phyloP scores from a whole-genome alignment of 64 coral and sea anemone species.

The Dendronephthya gigantea region DNA sequence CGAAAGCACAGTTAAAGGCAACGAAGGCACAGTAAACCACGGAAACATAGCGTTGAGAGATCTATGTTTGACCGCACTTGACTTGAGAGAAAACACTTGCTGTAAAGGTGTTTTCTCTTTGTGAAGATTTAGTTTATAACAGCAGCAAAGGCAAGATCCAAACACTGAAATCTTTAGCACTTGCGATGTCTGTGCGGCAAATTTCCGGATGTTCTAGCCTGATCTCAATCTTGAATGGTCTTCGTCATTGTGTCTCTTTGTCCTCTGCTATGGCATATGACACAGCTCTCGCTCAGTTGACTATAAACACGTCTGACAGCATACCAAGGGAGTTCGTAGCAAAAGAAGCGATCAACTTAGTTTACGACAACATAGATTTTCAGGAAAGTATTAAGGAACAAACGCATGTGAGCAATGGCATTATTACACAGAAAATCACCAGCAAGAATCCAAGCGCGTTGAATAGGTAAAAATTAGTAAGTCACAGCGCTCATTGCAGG shows the following conservation, averaged over 20 bases:
- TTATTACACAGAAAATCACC: slow-evolving; percentile 12
- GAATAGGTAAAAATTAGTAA: not conserved
- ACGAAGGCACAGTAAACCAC: not conserved
- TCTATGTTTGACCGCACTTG: not conserved
- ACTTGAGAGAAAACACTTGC: slow-evolving; percentile 6
- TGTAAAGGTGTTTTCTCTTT: not conserved
- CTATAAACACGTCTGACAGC: not conserved
- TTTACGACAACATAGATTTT: slow-evolving; percentile 4
- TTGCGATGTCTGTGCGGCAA: not conserved
- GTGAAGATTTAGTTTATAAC: slow-evolving; percentile 4
- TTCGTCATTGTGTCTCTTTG: not conserved
- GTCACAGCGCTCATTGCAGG: not conserved
- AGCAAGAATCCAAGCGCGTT: not conserved
- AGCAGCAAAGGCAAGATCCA: slow-evolving; percentile 8
- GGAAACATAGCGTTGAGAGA: not conserved
- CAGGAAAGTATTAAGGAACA: not conserved
- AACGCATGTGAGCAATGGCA: not conserved
- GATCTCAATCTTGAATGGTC: not conserved
- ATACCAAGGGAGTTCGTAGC: not conserved
- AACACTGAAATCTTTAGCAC: not conserved
- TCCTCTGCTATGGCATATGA: not conserved
- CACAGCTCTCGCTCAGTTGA: not conserved
- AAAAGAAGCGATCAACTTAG: not conserved
- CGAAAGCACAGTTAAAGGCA: not conserved
- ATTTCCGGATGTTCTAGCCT: not conserved